phyloP scores from a whole-genome alignment of 2,888 invertebrate genomes.

The Neelides folsomi region DNA sequence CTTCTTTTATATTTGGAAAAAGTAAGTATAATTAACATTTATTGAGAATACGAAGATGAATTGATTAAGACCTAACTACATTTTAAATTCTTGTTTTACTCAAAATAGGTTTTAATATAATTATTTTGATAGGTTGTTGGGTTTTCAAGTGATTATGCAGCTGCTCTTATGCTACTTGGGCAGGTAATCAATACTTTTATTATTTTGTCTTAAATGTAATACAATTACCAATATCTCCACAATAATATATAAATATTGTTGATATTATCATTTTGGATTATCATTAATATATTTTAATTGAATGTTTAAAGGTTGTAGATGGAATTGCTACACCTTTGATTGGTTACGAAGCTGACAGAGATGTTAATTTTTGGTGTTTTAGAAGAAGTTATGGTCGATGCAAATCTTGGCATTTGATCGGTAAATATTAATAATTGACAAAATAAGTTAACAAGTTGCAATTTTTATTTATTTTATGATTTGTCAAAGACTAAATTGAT shows the following conservation, averaged over 20 bases:
- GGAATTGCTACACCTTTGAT: constrained; percentile 76
- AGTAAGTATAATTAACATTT: too few relatives aligned
- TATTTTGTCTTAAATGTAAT: background rate
- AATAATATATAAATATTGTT: too few relatives aligned
- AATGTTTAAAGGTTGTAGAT: constrained; percentile 57
- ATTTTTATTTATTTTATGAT: background rate
- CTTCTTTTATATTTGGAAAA: constrained; percentile 64
- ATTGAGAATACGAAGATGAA: too few relatives aligned
- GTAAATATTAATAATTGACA: constrained; percentile 42
- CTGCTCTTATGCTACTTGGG: constrained; percentile 59
- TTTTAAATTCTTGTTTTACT: too few relatives aligned
- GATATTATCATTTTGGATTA: too few relatives aligned
- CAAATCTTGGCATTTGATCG: constrained; percentile 80
- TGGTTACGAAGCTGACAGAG: constrained; percentile 67
- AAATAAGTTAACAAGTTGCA: background rate
- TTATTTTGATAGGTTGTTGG: constrained; percentile 38
- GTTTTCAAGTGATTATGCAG: constrained; percentile 41
- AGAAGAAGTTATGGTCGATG: constrained; percentile 55
- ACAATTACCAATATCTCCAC: constrained; percentile 8
- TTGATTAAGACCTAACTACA: too few relatives aligned
- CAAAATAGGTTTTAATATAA: too few relatives aligned
- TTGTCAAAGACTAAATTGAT: too few relatives aligned
- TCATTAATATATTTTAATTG: too few relatives aligned
- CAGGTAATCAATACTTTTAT: constrained; percentile 37
- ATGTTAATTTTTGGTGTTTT: constrained; percentile 51